Percentiles rank a stretch among this genome's conserved stretches.
These are phyloP conservation scores for Pseudochirops corinnae DNA, from an alignment of 2,797 vertebrate genomes.

Conservation along the genomic window DNA sequence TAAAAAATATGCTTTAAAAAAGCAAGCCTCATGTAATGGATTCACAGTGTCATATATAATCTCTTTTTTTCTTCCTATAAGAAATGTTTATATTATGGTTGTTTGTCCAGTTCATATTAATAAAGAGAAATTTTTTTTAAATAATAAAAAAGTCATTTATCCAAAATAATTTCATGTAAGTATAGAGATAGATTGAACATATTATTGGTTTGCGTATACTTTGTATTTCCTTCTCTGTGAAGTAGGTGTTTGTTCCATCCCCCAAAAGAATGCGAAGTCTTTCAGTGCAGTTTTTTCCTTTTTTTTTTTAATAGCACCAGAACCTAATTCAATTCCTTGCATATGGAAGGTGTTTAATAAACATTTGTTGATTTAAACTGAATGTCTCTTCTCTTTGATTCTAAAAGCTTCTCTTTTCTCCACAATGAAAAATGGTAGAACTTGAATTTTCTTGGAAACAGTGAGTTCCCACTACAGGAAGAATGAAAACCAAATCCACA, in stretches of 20 bases:
- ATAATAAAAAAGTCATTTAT: neutral
- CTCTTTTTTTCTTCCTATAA: neutral
- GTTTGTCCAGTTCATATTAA: neutral
- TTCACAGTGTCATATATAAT: neutral
- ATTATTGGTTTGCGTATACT: neutral
- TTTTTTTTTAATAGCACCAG: neutral
- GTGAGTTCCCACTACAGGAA: neutral
- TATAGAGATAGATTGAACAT: neutral
- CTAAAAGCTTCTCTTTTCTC: neutral
- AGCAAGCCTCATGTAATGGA: neutral
- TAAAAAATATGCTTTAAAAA: neutral
- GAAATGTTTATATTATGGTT: neutral
- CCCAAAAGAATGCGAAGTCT: neutral
- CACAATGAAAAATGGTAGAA: neutral
- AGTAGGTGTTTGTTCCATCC: neutral
- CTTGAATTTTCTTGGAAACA: neutral
- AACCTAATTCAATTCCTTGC: neutral
- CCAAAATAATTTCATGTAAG: neutral
- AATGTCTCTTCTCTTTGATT: neutral
- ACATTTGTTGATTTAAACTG: neutral
- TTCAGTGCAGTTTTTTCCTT: neutral
- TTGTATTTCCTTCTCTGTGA: neutral
- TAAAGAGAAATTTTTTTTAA: neutral
- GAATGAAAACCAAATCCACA: neutral
- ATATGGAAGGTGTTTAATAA: neutral